phyloP scores from a whole-genome alignment of 37 sponge, comb jelly and placozoan species.

The Beroe ovata region DNA sequence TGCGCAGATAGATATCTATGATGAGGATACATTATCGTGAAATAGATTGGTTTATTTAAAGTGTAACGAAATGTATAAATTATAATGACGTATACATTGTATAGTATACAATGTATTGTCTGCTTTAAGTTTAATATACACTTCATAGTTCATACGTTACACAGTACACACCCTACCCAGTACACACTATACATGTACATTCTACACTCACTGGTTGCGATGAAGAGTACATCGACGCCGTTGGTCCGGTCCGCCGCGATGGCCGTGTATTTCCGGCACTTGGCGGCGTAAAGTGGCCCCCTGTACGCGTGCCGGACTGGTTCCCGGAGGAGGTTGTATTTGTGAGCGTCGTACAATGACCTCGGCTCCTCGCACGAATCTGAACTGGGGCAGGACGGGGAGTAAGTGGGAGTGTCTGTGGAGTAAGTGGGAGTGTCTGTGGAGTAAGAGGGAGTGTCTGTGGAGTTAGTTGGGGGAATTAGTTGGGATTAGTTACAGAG shows the following conservation, averaged over 20 bases:
- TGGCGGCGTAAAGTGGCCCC: constrained; percentile 11
- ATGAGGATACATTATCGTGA: too few species aligned
- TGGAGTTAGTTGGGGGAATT: not conserved
- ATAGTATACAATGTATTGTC: too few species aligned
- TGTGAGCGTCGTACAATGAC: constrained; percentile 64
- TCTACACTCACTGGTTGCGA: constrained; percentile 9
- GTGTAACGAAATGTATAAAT: too few species aligned
- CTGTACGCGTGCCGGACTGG: not conserved
- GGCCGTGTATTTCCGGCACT: constrained; percentile 53
- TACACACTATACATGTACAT: too few species aligned
- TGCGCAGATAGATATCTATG: too few species aligned
- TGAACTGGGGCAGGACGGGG: not conserved
- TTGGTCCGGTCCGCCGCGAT: constrained; percentile 52
- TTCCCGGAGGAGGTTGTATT: constrained; percentile 55
- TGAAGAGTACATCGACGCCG: constrained; percentile 46
- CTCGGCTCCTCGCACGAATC: constrained; percentile 21
- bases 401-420: not conserved
- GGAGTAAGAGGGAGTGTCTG: not conserved
- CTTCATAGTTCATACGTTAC: too few species aligned
- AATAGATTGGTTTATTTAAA: too few species aligned
- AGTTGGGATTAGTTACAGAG: not conserved
- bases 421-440: not conserved
- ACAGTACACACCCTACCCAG: too few species aligned
- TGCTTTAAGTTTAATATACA: too few species aligned
- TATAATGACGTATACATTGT: too few species aligned